Evolutionary conservation across 2,888 invertebrate species (phyloP).

Genomic region (Chrysodeixis includens): DNA sequence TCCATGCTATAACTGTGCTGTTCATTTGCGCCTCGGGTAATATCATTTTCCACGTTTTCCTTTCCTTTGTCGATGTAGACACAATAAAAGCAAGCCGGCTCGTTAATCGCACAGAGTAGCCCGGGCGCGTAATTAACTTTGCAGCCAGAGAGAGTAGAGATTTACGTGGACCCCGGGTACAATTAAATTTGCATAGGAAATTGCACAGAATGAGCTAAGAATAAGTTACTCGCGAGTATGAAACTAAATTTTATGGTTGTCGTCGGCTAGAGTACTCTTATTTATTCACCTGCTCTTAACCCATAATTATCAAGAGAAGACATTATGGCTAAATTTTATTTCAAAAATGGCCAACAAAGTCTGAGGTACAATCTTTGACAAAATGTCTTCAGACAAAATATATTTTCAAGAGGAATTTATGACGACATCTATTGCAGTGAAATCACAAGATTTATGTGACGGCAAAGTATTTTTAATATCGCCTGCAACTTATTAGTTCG

Average conservation of each 20-base stretch:
- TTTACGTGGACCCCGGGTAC: slow-evolving; percentile 87
- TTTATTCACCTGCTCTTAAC: slow-evolving; percentile 58
- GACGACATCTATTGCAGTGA: slow-evolving; percentile 9
- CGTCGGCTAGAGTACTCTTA: slow-evolving; percentile 58
- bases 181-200: slow-evolving; percentile 90
- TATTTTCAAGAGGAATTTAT: slow-evolving; percentile 9
- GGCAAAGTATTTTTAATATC: slow-evolving; percentile 35
- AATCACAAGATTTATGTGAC: slow-evolving; percentile 41
- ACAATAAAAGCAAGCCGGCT: slow-evolving; percentile 82
- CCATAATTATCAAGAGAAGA: slow-evolving; percentile 32
- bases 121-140: slow-evolving; percentile 86
- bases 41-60: slow-evolving; percentile 75
- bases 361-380: background rate
- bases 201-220: slow-evolving; percentile 86
- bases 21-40: slow-evolving; percentile 66
- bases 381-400: background rate
- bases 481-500: slow-evolving; percentile 43
- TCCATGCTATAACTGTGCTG: slow-evolving; percentile 38
- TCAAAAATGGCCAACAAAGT: slow-evolving; percentile 1
- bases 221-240: slow-evolving; percentile 80
- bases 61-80: slow-evolving; percentile 82
- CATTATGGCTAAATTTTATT: slow-evolving; percentile 8
- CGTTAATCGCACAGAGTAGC: slow-evolving; percentile 84
- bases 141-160: slow-evolving; percentile 83
- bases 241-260: slow-evolving; percentile 81